Conservation (phyloP, 2,888 invertebrate genomes). For the Synergus umbraculus region DNA sequence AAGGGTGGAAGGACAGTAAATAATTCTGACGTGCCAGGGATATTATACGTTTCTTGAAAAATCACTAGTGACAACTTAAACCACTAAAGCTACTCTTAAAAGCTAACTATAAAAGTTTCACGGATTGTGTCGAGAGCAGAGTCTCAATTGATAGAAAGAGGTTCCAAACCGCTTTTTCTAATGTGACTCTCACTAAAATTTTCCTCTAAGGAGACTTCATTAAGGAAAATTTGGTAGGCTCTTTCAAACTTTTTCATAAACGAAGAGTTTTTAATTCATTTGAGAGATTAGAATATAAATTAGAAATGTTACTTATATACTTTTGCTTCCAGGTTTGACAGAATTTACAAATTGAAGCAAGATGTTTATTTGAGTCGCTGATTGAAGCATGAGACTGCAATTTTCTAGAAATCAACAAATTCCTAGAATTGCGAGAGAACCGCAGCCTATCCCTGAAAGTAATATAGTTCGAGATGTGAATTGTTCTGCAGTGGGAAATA, state of each 20-base stretch:
- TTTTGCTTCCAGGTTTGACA: no score
- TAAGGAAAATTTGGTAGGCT: no score
- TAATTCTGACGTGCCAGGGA: constrained; percentile 17
- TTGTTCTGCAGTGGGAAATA: constrained; percentile 23
- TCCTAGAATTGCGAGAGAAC: background rate
- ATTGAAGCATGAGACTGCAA: constrained; percentile 14
- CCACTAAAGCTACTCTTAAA: background rate
- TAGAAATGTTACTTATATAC: no score
- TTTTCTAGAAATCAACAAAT: constrained; percentile 10
- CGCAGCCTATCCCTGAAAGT: background rate
- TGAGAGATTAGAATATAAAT: no score
- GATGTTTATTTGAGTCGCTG: background rate
- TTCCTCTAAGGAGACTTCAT: background rate
- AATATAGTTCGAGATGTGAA: constrained; percentile 8
- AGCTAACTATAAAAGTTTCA: constrained; percentile 22
- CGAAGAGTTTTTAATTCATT: no score
- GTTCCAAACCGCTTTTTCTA: background rate
- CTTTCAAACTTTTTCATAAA: no score
- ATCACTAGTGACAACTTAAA: constrained; percentile 4
- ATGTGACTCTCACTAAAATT: background rate
- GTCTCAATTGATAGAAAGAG: constrained; percentile 1
- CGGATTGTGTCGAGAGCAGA: constrained; percentile 4
- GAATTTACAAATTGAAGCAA: background rate
- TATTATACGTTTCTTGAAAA: constrained; percentile 9
- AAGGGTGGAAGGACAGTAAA: constrained; percentile 10